Conservation (phyloP, 1,140 invertebrate species). For the Tribolium madens region DNA sequence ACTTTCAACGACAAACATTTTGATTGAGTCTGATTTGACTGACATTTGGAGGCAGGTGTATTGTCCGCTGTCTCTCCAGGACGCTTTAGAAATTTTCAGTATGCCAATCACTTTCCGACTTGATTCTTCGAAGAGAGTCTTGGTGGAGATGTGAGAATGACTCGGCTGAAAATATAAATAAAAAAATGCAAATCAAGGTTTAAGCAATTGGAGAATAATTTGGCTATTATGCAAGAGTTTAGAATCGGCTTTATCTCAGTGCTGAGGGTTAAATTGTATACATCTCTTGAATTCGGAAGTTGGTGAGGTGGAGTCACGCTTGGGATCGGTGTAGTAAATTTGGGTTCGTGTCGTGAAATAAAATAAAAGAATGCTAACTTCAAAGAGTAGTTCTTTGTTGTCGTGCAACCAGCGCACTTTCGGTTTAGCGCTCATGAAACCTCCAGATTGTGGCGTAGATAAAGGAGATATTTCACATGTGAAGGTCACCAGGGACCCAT, state of each 20-base stretch:
- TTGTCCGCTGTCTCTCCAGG: slow-evolving; percentile 66
- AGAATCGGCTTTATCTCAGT: background rate
- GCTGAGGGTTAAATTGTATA: background rate
- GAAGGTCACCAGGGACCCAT: slow-evolving; percentile 62
- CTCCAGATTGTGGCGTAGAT: slow-evolving; percentile 45
- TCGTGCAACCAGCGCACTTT: slow-evolving; percentile 62
- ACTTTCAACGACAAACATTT: slow-evolving; percentile 68
- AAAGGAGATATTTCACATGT: slow-evolving; percentile 62
- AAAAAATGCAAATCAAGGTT: background rate
- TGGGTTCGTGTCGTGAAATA: slow-evolving; percentile 9
- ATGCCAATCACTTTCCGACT: slow-evolving; percentile 60
- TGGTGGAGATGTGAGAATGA: slow-evolving; percentile 58
- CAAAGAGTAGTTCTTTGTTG: slow-evolving; percentile 59
- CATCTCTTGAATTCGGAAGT: slow-evolving; percentile 15
- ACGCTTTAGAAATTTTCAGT: slow-evolving; percentile 63
- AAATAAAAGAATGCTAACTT: slow-evolving; percentile 56
- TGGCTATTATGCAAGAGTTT: slow-evolving; percentile 8
- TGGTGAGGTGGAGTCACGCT: slow-evolving; percentile 7
- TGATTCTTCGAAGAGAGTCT: slow-evolving; percentile 61
- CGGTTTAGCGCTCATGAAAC: slow-evolving; percentile 53
- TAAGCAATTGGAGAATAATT: slow-evolving; percentile 3
- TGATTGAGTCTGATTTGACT: slow-evolving; percentile 64
- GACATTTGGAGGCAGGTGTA: slow-evolving; percentile 68
- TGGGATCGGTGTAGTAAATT: slow-evolving; percentile 8
- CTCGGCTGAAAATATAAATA: background rate